Evolutionary conservation across 2,888 invertebrate genomes (phyloP).

Genomic region (Ormyrus rosae): DNA sequence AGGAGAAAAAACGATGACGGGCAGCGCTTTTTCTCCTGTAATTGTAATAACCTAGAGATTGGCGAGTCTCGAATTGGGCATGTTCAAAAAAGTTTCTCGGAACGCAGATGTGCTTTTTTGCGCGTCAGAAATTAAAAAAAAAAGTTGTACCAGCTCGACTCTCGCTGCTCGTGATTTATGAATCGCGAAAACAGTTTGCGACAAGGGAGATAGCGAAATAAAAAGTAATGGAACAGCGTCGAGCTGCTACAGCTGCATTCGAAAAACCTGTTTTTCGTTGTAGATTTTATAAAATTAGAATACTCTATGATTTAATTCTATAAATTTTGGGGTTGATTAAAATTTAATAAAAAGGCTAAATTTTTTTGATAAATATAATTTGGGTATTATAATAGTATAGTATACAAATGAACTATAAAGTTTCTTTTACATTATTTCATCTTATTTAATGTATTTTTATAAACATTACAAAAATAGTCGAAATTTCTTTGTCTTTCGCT

Average conservation of each 20-base stretch:
- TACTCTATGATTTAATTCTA: too few species aligned
- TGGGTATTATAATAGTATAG: neutral
- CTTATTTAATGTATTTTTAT: slow-evolving; percentile 12
- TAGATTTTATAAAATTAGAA: slow-evolving; percentile 11
- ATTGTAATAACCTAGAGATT: neutral
- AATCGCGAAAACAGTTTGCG: slow-evolving; percentile 21
- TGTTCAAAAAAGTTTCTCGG: slow-evolving; percentile 5
- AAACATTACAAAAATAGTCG: slow-evolving; percentile 22
- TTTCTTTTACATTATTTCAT: slow-evolving; percentile 4
- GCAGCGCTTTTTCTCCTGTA: slow-evolving; percentile 20
- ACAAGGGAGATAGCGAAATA: slow-evolving; percentile 31
- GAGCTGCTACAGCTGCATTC: slow-evolving; percentile 33
- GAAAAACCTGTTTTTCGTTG: slow-evolving; percentile 1
- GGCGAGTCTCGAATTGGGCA: neutral
- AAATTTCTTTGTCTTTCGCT: slow-evolving; percentile 8
- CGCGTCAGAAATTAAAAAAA: slow-evolving; percentile 26
- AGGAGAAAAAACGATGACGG: slow-evolving; percentile 38
- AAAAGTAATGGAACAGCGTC: slow-evolving; percentile 44
- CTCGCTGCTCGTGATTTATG: slow-evolving; percentile 9
- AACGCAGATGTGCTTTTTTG: slow-evolving; percentile 28
- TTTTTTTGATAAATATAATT: too few species aligned
- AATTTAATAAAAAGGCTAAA: too few species aligned
- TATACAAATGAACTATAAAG: neutral
- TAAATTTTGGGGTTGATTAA: neutral
- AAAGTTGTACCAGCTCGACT: slow-evolving; percentile 17